Base-by-base conservation (phyloP, 1,140 invertebrate species). In the Meloidogyne chitwoodi region DNA sequence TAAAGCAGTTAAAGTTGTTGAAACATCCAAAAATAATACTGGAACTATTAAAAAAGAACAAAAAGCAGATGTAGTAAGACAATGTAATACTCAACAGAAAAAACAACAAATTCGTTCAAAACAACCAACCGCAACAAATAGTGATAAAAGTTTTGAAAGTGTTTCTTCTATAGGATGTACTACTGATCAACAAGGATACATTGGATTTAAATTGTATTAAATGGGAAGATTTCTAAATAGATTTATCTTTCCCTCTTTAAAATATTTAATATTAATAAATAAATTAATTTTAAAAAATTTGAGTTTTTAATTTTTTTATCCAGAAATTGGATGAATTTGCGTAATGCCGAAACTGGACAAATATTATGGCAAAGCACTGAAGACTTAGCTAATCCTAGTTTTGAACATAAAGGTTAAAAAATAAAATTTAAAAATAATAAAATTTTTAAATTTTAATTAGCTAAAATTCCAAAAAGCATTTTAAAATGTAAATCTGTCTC, bases 321-420 rank as follows among this genome's bases (percentile, higher is more conserved):
- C 83, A 95, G 94, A 78, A 98, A 99, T 90, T 98, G 96, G 93
- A 97, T 98, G 93, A 97, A 96, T 88, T 88, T 99, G 56, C 89
- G 95, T 76, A 95, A 99, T 91, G 94, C 93, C 12, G 95, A 98
- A 87, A 93, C 91, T 82, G 96, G 96, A 38, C 94, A 96, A 89
- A 91, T 98, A 69, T 90, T 98, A 27, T 99, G 96, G 96, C 95
- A 99, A 88, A 93, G 93, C 73, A 94, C 93, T 86, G 94, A 98
- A 87, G 96, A 99, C 88, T 90, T 99, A 92, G 97, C 93, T 24
- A 90, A 91, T 63, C 93, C 95, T 38, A 92, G 93, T 75, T 90
- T 92, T 19, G 95, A 98, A 88, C 96, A 98, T 88, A 94, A 97
- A 91, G 90, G 90, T 90, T 85, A 81, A 70, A 65, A 68, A 16